Evolutionary conservation across 1,140 invertebrate genomes (phyloP), one percentile per base, ranked within the genome.

Genomic region (Lepeophtheirus salmonis): DNA sequence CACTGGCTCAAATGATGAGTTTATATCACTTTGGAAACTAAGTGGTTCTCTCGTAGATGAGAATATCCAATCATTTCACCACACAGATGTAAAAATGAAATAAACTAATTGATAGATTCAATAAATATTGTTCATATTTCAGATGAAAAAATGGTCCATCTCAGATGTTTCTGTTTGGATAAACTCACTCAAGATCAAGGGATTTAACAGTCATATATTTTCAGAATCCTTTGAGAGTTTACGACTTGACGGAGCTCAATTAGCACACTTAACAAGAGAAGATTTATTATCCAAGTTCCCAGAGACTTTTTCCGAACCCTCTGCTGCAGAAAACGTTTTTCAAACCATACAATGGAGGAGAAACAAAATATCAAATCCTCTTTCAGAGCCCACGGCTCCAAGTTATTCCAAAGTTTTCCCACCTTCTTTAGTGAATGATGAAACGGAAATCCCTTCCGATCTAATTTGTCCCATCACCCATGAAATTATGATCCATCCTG

Each of bases 401-500:
- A n/a, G n/a, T n/a, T n/a, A n/a, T n/a, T 55, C 62, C 64, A 26
- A 18, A 24, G 3, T 41, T 51, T 20, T 24, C 30, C n/a, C 30
- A 6, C n/a, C 30, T 41, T 41, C 30, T n/a, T 13, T 22, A 22
- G 48, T 16, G 54, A 14, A 57, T 4, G 64, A 62, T 3, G 61
- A 64, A 12, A 67, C 66, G 50, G 56, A 64, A 41, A 67, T 77
- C 23, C 80, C 80, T 3, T 70, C 80, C 64, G 82, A 86, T 67
- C 83, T 80, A 66, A 67, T 83, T n/a, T 87, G 84, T 71, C 84
- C 84, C 12, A 86, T 87, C 18, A 86, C 83, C 0, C 81, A 83
- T 55, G 81, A 85, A 66, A 73, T 86, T 22, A 85, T 86, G 82
- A 75, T 74, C 60, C 80, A 85, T 67, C 83, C 84, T 14, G 83